phyloP scores from a whole-genome alignment of 2,888 invertebrate species.

The Branchinecta sandiegonensis region DNA sequence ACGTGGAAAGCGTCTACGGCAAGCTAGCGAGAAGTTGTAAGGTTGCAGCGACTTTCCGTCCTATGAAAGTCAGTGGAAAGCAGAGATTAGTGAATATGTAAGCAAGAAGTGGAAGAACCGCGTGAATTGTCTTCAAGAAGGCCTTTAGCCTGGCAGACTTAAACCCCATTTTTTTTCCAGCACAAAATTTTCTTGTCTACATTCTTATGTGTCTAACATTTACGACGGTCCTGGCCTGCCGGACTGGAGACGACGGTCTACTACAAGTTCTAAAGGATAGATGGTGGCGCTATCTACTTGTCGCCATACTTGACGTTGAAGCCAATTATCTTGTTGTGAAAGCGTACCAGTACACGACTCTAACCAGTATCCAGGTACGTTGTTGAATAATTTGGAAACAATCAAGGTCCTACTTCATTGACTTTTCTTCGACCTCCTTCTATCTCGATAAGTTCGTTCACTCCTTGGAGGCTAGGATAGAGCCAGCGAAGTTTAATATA shows the following conservation, averaged over 20 bases:
- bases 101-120: conserved; percentile 5
- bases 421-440: no score
- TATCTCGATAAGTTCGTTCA: no score
- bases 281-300: conserved; percentile 60
- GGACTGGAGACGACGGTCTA: conserved; percentile 45
- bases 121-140: conserved; percentile 3
- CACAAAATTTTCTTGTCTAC: conserved; percentile 66
- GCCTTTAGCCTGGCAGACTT: conserved; percentile 2
- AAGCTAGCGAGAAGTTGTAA: no score
- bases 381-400: no score
- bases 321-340: conserved; percentile 66
- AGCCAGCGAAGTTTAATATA: no score
- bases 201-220: conserved; percentile 58
- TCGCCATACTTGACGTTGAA: conserved; percentile 69
- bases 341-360: conserved; percentile 58
- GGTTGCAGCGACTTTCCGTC: no score
- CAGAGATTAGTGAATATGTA: neutral
- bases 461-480: no score
- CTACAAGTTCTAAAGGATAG: conserved; percentile 49
- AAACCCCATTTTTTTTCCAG: conserved; percentile 35
- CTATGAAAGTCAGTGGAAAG: neutral
- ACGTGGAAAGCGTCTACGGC: no score
- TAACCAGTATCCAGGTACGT: conserved; percentile 53
- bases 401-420: no score
- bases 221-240: conserved; percentile 57